A percentile compares a stretch with the other conserved stretches of the same genome.
Evolutionary conservation across 2,888 invertebrate genomes (phyloP).

Genomic region (Calliphora vomitoria): DNA sequence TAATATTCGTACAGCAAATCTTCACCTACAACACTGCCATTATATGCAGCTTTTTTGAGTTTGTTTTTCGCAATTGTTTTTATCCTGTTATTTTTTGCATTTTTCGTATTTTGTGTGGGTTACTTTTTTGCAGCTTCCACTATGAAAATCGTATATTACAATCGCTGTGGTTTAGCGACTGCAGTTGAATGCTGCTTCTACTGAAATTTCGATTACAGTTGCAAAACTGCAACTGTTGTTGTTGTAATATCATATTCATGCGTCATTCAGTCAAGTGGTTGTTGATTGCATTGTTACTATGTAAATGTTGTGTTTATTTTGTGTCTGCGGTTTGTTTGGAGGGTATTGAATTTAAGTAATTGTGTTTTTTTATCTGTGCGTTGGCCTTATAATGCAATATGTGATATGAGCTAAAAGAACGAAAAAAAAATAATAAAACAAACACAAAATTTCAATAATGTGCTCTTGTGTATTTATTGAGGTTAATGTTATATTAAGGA

Average conservation of each 20-base stretch:
- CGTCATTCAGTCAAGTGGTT: slow-evolving; percentile 26
- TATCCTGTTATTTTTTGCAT: background rate
- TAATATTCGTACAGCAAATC: background rate
- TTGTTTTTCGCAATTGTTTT: background rate
- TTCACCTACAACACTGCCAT: background rate
- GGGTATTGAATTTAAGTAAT: slow-evolving; percentile 5
- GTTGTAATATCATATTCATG: background rate
- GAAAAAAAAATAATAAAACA: background rate
- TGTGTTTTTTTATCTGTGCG: background rate
- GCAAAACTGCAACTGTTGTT: background rate
- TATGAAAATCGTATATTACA: background rate
- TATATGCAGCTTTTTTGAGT: background rate
- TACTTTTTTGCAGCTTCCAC: background rate
- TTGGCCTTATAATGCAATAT: background rate
- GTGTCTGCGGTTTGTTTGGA: slow-evolving; percentile 20
- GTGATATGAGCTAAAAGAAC: background rate
- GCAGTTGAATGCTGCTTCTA: background rate
- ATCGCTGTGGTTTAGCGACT: background rate
- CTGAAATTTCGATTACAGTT: background rate
- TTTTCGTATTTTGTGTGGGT: background rate
- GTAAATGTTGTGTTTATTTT: slow-evolving; percentile 34
- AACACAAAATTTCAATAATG: background rate
- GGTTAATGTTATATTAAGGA: background rate
- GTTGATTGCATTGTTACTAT: slow-evolving; percentile 32
- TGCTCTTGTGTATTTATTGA: background rate